Base-by-base conservation (phyloP, 2,113 vertebrate species). In the Phalacrocorax carbo region DNA sequence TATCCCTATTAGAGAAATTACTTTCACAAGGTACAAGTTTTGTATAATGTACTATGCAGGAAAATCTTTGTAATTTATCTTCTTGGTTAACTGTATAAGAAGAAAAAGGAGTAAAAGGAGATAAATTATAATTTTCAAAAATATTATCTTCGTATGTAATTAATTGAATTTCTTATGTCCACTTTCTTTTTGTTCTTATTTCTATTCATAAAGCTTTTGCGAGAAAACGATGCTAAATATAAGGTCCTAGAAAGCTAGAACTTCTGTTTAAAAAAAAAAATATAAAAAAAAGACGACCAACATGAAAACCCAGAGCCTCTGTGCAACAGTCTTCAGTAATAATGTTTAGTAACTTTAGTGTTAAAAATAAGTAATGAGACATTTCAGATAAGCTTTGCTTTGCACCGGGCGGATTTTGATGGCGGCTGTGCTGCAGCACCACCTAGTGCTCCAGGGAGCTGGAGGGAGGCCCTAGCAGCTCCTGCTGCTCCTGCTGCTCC, bases 391-490 rank as follows among this genome's bases (percentile, higher is more conserved):
- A 16, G 4, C 25, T 36, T 38, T 32, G 0, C 15, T 16, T 7
- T 8, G 1, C 49, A 4, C 38, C 27, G 2, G 52, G 30, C 60
- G 14, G 42, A 0, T 25, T 29, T 60, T 1, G 9, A 51, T 10
- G 90, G 97, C 15, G 21, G 10, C 82, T 96, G 97, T 94, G 82
- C 83, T 88, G 84, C 86, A 98, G 97, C 98, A 62, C 98, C 98
- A 97, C 85, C 98, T 98, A 96, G 94, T 79, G 98, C 82, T 95
- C 8, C 23, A 29, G 40, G 77, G 65, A 92, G 73, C 21, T 16
- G 22, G 10, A 15, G 36, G 34, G 51, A n/a, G 36, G 38, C 51
- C 52, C 15, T 36, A 8, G 40, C 57, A n/a, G n/a, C n/a, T n/a
- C n/a, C 42, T 38, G 1, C 2, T 11, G 57, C 38, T 51, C 55